Percentiles rank a stretch among this genome's conserved stretches.
phyloP scores from a whole-genome alignment of 2,797 vertebrate genomes.

The Limosa lapponica region DNA sequence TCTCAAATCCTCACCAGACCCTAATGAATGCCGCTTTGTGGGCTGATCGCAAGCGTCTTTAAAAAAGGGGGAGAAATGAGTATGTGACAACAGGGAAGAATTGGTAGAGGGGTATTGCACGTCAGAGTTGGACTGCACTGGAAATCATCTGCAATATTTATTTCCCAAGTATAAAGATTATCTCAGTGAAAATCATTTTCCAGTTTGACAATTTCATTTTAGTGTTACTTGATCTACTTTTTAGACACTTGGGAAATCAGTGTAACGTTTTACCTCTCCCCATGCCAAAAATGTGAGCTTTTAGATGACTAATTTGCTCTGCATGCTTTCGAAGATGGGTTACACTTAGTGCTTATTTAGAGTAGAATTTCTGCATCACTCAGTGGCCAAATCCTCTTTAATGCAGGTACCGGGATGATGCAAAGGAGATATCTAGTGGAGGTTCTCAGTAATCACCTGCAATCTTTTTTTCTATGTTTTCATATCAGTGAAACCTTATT shows the following conservation, averaged over 20 bases:
- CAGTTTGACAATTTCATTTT: constrained; percentile 76
- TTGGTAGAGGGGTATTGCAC: background rate
- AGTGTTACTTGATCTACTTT: constrained; percentile 77
- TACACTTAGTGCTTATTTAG: constrained; percentile 42
- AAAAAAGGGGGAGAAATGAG: background rate
- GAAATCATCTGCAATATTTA: constrained; percentile 61
- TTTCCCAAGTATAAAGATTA: constrained; percentile 65
- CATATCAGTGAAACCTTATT: background rate
- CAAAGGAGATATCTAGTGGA: constrained; percentile 48
- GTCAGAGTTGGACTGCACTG: background rate
- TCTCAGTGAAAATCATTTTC: constrained; percentile 73
- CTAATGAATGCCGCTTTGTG: background rate
- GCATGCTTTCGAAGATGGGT: constrained; percentile 60
- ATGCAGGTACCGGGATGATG: constrained; percentile 48
- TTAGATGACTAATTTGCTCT: constrained; percentile 75
- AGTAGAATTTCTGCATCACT: constrained; percentile 65
- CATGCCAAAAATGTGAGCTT: constrained; percentile 66
- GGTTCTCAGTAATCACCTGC: constrained; percentile 19
- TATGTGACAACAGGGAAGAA: background rate
- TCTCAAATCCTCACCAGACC: background rate
- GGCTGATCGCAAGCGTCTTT: background rate
- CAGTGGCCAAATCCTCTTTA: constrained; percentile 60
- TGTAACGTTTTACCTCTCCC: constrained; percentile 70
- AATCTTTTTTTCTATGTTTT: constrained; percentile 53
- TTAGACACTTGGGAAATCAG: constrained; percentile 78